Base-by-base conservation (phyloP, 2,797 vertebrate genomes). In the Silurus lanzhouensis region DNA sequence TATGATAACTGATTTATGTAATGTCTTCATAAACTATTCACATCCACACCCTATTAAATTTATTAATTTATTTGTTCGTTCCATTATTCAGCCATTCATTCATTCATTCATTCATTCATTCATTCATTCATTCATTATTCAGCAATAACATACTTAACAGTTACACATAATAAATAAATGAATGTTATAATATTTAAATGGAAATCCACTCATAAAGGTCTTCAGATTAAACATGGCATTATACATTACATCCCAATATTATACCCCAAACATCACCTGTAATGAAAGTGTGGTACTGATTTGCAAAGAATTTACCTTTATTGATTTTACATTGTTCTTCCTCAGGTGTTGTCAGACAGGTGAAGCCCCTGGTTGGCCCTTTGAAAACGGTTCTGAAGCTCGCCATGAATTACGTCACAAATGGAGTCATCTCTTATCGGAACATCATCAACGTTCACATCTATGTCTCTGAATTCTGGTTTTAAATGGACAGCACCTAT, bases 391-490 rank as follows among this genome's bases (percentile, higher is more conserved):
- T 96, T 81, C 93, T 99, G 93, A 98, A 96, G 88, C 93, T 99
- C 90, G 97, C 97, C 92, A 98, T 98, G 97, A 97, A 96, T 90
- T 98, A 98, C 0, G 96, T 98, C 89, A 89, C 94, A 1, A 92
- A 94, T 20, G 96, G 97, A 3, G 95, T 97, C 6, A 95, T 97
- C 81, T 96, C 96, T 8, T 95, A 97, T 88, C 96, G 96, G 76
- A 99, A 98, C 80, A 92, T 98, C 14, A 95, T 99, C 95, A 96
- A 97, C 0, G 96, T 99, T 55, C 96, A 98, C 89, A 94, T 99
- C 91, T 98, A 97, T 3, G 96, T 99, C 82, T 98, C 98, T 0
- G 97, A 99, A 93, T 98, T 97, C 90, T 99, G 98, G 98, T 99
- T 99, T 94, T 99, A 92, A 95, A 84, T 20, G 20, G 12, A 63